A percentile compares a stretch with the other conserved stretches of the same genome.
Conservation (phyloP, 2,797 vertebrate genomes). For the Sardinella longiceps region DNA sequence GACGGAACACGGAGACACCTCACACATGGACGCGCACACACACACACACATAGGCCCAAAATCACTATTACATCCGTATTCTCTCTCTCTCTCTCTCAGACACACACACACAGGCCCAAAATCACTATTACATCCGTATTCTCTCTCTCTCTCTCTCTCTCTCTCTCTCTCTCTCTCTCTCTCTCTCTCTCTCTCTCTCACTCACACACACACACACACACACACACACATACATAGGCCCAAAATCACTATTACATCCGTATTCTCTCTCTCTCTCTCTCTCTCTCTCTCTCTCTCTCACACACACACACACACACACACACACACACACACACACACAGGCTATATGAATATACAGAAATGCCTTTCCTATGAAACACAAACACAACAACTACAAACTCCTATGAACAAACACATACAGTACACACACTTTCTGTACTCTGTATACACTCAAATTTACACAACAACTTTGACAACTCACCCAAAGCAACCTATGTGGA, state of each 20-base stretch:
- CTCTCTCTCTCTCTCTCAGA: too few relatives aligned
- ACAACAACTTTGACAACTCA: not conserved
- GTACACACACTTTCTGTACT: not conserved
- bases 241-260: not conserved
- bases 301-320: slow-evolving; percentile 22
- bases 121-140: too few relatives aligned
- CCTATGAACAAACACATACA: not conserved
- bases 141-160: too few relatives aligned
- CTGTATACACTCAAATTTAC: too few relatives aligned
- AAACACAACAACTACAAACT: not conserved
- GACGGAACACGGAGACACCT: slow-evolving; percentile 31
- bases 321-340: not conserved
- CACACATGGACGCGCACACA: not conserved
- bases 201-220: not conserved
- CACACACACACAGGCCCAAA: too few relatives aligned
- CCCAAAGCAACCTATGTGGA: not conserved
- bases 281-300: too few relatives aligned
- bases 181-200: too few relatives aligned
- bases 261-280: too few relatives aligned
- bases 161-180: too few relatives aligned
- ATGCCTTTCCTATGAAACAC: not conserved
- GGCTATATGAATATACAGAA: not conserved
- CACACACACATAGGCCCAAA: not conserved
- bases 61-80: not conserved
- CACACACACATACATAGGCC: not conserved